These are phyloP conservation scores for Balaeniceps rex DNA, from an alignment of 2,113 vertebrate species.

Conservation along the genomic window DNA sequence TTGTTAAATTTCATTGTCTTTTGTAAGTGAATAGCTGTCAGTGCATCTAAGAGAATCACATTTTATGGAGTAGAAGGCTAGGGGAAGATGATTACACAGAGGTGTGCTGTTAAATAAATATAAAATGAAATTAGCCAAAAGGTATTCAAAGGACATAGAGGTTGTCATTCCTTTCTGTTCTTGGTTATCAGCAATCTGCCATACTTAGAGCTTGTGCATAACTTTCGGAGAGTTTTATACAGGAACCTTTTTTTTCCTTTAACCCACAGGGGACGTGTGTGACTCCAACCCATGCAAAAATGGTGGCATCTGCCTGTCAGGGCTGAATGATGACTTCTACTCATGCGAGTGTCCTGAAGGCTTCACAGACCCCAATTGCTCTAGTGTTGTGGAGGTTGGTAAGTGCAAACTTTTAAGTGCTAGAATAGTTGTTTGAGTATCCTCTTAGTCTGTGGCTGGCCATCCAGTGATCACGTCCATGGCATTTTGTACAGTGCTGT, in stretches of 20 bases:
- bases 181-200: not conserved
- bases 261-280: slow-evolving; percentile 67
- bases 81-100: not conserved
- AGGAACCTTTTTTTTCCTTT: not conserved
- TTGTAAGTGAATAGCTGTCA: not conserved
- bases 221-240: not conserved
- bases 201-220: not conserved
- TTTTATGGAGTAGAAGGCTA: not conserved
- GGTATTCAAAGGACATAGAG: not conserved
- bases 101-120: not conserved
- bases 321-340: slow-evolving; percentile 68
- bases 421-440: not conserved
- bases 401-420: slow-evolving; percentile 71
- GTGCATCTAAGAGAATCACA: not conserved
- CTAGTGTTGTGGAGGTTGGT: slow-evolving; percentile 83
- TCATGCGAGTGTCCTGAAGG: slow-evolving; percentile 78
- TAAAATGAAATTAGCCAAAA: not conserved
- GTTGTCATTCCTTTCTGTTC: not conserved
- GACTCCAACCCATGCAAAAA: slow-evolving; percentile 78
- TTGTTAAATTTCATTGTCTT: not conserved
- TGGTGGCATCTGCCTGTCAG: slow-evolving; percentile 74
- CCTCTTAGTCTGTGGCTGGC: not conserved
- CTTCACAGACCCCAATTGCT: slow-evolving; percentile 77
- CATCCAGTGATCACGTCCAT: rapidly evolving
- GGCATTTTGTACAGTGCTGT: not conserved